Conservation (phyloP, 2,113 vertebrate species). For the Jacana jacana region DNA sequence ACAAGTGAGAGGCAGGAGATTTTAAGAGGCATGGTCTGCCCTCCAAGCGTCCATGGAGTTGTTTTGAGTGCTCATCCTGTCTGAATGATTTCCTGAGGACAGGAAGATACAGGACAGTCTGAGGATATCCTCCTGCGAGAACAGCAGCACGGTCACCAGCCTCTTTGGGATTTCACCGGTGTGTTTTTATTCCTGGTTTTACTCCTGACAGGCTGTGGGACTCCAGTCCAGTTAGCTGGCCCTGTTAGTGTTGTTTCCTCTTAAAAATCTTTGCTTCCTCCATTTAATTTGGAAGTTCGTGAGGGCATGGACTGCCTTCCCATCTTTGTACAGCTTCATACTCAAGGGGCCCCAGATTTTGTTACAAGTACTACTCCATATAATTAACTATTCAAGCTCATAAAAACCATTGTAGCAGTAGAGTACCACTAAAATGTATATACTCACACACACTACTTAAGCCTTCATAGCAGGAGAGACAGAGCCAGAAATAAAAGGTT, state of each 20-base stretch:
- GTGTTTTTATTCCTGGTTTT: background rate
- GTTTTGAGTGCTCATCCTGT: conserved; percentile 65
- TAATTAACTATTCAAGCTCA: background rate
- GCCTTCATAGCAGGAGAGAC: background rate
- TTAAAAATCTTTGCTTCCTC: background rate
- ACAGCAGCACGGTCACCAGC: background rate
- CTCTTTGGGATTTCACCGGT: conserved; percentile 5
- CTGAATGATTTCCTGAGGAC: conserved; percentile 60
- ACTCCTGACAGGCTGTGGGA: background rate
- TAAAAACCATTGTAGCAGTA: background rate
- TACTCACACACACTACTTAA: background rate
- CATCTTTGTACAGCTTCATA: background rate
- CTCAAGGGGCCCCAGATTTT: background rate
- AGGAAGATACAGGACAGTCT: conserved; percentile 59
- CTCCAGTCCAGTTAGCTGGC: background rate
- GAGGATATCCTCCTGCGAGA: conserved; percentile 73
- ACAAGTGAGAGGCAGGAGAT: background rate
- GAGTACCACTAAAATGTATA: background rate
- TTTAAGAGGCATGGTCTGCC: background rate
- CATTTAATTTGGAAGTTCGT: background rate
- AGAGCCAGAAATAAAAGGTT: background rate
- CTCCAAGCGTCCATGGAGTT: background rate
- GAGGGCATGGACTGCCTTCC: background rate
- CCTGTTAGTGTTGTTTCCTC: background rate
- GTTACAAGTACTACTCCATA: background rate